These are phyloP conservation scores for Philonicus albiceps DNA, from an alignment of 2,888 invertebrate genomes.

Conservation along the genomic window DNA sequence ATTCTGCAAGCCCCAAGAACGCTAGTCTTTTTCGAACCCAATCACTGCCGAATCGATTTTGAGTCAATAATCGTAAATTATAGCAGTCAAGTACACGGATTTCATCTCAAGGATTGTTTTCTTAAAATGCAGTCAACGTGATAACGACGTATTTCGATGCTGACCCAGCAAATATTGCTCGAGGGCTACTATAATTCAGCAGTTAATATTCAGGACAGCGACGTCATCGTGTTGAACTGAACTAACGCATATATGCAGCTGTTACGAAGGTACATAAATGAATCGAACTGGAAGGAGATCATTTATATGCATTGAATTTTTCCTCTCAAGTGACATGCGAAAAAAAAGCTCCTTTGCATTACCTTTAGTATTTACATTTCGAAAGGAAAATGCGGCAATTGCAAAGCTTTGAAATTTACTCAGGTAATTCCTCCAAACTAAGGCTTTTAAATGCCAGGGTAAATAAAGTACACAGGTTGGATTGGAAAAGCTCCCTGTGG, in stretches of 20 bases:
- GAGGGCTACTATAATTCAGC: background rate
- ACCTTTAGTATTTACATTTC: background rate
- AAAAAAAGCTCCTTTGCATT: background rate
- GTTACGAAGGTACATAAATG: background rate
- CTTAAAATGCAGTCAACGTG: conserved; percentile 12
- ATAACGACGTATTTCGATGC: background rate
- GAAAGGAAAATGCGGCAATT: background rate
- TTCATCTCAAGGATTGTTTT: conserved; percentile 8
- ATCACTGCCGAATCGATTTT: background rate
- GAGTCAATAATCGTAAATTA: conserved; percentile 27
- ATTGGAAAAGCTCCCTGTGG: background rate
- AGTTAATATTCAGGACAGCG: background rate
- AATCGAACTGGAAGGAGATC: background rate
- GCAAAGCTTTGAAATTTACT: background rate
- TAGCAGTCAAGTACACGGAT: background rate
- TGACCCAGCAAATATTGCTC: background rate
- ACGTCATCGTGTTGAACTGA: background rate
- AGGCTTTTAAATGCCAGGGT: background rate
- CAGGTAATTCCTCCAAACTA: background rate
- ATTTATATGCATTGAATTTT: background rate
- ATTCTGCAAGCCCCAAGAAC: background rate
- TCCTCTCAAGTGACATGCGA: background rate
- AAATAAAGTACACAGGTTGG: background rate
- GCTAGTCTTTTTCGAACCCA: background rate
- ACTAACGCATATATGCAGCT: background rate